Evolutionary conservation across 2,888 invertebrate species (phyloP).

Genomic region (Tanytarsus gracilentus): DNA sequence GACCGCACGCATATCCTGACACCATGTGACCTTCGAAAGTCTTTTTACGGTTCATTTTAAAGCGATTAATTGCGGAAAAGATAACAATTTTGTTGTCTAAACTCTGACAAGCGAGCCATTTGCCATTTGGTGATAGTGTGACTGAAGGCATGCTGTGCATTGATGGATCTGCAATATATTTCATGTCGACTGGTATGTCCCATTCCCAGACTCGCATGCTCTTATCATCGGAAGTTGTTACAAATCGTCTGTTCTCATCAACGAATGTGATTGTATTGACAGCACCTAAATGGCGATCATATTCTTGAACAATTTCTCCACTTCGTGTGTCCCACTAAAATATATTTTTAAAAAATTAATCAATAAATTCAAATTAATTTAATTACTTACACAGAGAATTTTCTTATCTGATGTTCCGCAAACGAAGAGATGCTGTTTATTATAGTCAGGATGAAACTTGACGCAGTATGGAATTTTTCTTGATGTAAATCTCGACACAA

Average conservation of each 20-base stretch:
- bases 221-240: slow-evolving; percentile 98
- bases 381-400: slow-evolving; percentile 86
- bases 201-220: slow-evolving; percentile 99
- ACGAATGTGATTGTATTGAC: slow-evolving; percentile 99
- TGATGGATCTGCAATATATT: slow-evolving; percentile 97
- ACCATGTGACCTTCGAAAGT: slow-evolving; percentile 99
- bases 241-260: slow-evolving; percentile 94
- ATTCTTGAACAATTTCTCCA: slow-evolving; percentile 94
- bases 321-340: slow-evolving; percentile 89
- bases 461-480: slow-evolving; percentile 96
- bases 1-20: slow-evolving; percentile 93
- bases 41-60: slow-evolving; percentile 97
- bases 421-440: slow-evolving; percentile 95
- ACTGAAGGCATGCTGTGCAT: slow-evolving; percentile 99
- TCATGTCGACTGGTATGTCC: slow-evolving; percentile 99
- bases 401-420: slow-evolving; percentile 99
- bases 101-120: slow-evolving; percentile 98
- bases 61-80: slow-evolving; percentile 93
- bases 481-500: slow-evolving; percentile 80
- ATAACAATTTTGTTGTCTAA: slow-evolving; percentile 99
- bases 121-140: slow-evolving; percentile 89
- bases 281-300: slow-evolving; percentile 96
- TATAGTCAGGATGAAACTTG: slow-evolving; percentile 95
- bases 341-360: slow-evolving; percentile 30
- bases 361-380: slow-evolving; percentile 1